These are phyloP conservation scores for Ctenodactylus gundi DNA, from an alignment of 2,113 vertebrate genomes.

Conservation along the genomic window DNA sequence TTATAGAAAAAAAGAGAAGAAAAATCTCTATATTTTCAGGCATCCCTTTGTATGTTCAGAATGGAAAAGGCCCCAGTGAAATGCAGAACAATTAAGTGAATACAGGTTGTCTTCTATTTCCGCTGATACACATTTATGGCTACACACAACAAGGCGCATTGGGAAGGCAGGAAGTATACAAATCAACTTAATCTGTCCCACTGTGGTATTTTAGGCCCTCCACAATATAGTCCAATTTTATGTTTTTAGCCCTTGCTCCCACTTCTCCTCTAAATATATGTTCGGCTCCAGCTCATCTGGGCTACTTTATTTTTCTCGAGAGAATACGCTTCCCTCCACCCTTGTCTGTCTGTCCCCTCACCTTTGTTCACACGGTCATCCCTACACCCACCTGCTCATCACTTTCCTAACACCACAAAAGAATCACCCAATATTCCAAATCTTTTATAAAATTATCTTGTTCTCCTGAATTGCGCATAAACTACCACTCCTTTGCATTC, in stretches of 20 bases:
- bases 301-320: slow-evolving; percentile 27
- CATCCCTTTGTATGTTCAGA: slow-evolving; percentile 57
- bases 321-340: not conserved
- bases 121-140: slow-evolving; percentile 62
- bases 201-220: slow-evolving; percentile 66
- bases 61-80: slow-evolving; percentile 62
- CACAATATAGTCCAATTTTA: slow-evolving; percentile 65
- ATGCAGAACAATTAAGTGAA: slow-evolving; percentile 67
- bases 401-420: not conserved
- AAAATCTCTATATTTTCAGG: slow-evolving; percentile 46
- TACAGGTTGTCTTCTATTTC: slow-evolving; percentile 63
- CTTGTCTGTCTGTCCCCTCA: not conserved
- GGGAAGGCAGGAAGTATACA: slow-evolving; percentile 66
- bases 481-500: not conserved
- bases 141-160: slow-evolving; percentile 37
- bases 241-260: slow-evolving; percentile 67
- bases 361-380: not conserved
- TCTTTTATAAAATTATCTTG: not conserved
- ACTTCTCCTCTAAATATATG: slow-evolving; percentile 57
- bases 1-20: slow-evolving; percentile 9
- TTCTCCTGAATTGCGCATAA: not conserved
- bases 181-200: slow-evolving; percentile 74
- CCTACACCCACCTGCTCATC: not conserved
- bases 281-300: slow-evolving; percentile 40
- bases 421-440: not conserved